Percentiles rank a stretch among this genome's conserved stretches.
phyloP scores from a whole-genome alignment of 1,140 invertebrate species.

The Zaprionus gabonicus region DNA sequence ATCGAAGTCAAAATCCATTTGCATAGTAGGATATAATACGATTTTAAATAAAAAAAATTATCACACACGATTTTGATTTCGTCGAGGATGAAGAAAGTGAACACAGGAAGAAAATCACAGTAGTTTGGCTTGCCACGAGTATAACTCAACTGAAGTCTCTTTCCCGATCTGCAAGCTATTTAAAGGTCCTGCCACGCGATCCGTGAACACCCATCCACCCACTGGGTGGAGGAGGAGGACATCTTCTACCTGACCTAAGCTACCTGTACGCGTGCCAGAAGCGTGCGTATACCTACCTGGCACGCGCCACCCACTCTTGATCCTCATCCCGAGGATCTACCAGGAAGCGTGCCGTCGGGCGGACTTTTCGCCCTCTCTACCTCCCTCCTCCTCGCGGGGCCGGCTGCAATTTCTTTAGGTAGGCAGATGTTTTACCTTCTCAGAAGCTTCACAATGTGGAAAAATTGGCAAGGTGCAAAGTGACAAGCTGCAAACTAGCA shows the following conservation, averaged over 20 bases:
- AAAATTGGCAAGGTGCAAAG: conserved; percentile 65
- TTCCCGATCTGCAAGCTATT: conserved; percentile 46
- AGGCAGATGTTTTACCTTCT: conserved; percentile 64
- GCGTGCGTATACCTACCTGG: conserved; percentile 41
- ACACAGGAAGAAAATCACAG: conserved; percentile 42
- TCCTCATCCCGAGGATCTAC: conserved; percentile 36
- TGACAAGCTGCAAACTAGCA: conserved; percentile 61
- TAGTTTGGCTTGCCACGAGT: conserved; percentile 78
- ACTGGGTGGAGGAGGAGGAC: conserved; percentile 20
- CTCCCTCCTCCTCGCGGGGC: conserved; percentile 32
- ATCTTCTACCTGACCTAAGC: conserved; percentile 16
- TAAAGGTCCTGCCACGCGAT: conserved; percentile 45
- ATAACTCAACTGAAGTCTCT: conserved; percentile 66
- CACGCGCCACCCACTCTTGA: conserved; percentile 35
- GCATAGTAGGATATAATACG: conserved; percentile 36
- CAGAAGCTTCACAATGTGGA: conserved; percentile 33
- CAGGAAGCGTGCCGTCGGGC: conserved; percentile 66
- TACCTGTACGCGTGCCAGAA: conserved; percentile 62
- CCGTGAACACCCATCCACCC: not conserved
- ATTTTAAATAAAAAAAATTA: conserved; percentile 23
- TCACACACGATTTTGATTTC: conserved; percentile 34
- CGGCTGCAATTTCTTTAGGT: conserved; percentile 26
- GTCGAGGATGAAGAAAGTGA: conserved; percentile 11
- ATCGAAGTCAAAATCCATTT: conserved; percentile 67
- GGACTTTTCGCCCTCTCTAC: conserved; percentile 29